Evolutionary conservation across 2,797 vertebrate species (phyloP).

Genomic region (Lutra lutra): DNA sequence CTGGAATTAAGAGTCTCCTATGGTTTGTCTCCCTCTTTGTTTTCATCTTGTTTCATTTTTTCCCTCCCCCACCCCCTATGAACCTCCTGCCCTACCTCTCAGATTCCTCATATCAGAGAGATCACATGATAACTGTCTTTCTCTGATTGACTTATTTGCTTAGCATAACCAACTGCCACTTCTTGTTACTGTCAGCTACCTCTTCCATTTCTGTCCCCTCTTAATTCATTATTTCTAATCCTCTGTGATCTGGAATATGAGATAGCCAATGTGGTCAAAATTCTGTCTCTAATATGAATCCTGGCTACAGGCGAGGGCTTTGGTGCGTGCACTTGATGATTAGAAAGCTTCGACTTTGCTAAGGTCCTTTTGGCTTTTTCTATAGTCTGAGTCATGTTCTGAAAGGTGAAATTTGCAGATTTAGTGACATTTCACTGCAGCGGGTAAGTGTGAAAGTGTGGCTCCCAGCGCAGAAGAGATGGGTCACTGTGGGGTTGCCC

Average conservation of each 20-base stretch:
- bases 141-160: too few relatives aligned
- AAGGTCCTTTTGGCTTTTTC: background rate
- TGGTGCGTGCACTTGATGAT: rapidly evolving
- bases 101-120: too few relatives aligned
- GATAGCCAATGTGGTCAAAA: constrained; percentile 7
- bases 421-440: background rate
- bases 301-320: background rate
- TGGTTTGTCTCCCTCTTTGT: too few relatives aligned
- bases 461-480: background rate
- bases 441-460: background rate
- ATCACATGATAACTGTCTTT: too few relatives aligned
- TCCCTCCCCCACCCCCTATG: too few relatives aligned
- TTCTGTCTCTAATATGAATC: constrained; percentile 11
- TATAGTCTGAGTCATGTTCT: background rate
- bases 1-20: too few relatives aligned
- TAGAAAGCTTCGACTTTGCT: background rate
- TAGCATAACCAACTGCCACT: background rate
- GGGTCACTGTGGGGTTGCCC: background rate
- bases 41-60: too few relatives aligned
- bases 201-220: background rate
- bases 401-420: background rate
- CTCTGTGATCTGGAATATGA: background rate
- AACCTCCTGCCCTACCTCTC: too few relatives aligned
- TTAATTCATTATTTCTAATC: background rate
- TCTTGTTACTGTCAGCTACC: background rate